Evolutionary conservation across 2,113 vertebrate genomes (phyloP), one percentile per base, ranked within the genome.

Genomic region (Thamnaconus septentrionalis): DNA sequence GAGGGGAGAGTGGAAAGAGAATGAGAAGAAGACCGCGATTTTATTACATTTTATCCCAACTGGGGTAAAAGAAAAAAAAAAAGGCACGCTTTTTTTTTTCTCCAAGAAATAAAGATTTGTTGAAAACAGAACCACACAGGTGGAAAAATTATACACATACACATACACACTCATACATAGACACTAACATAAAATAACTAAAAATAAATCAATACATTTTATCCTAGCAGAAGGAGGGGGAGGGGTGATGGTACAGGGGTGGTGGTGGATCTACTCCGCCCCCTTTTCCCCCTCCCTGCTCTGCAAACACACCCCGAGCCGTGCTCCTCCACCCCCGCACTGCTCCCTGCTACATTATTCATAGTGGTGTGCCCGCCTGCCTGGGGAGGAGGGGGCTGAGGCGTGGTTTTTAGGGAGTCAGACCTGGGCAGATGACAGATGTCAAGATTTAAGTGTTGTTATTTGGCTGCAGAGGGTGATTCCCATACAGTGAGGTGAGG

Each of bases 271-370:
- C 18, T 31, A 31, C 18, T 31, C 18, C 18, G 18, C 18, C 18
- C 18, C 18, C 2, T 31, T 31, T 2, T 2, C 18, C 18, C 18
- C 18, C 18, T 31, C 18, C 2, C 18, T 31, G 18, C 18, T 31
- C 45, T 41, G 53, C 42, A 41, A 82, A 69, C 85, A 79, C 78
- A 47, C 75, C 73, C 82, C 78, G 59, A 73, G 75, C 73, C 18
- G 18, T 31, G 18, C 18, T 31, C 80, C 83, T 81, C 83, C 76
- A 71, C 82, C 76, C 80, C 81, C 18, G 18, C 18, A 31, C 18
- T 1, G 7, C 8, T 8, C 72, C 71, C 58, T 61, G 47, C 69
- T 92, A 76, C 83, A 90, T 91, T 91, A 91, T 91, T 90, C 88
- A 91, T 90, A 54, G 69, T 31, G 39, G 42, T 61, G 64, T 64